These are phyloP conservation scores for Dolichoris vasculosae DNA, from an alignment of 1,140 invertebrate species.

Conservation along the genomic window DNA sequence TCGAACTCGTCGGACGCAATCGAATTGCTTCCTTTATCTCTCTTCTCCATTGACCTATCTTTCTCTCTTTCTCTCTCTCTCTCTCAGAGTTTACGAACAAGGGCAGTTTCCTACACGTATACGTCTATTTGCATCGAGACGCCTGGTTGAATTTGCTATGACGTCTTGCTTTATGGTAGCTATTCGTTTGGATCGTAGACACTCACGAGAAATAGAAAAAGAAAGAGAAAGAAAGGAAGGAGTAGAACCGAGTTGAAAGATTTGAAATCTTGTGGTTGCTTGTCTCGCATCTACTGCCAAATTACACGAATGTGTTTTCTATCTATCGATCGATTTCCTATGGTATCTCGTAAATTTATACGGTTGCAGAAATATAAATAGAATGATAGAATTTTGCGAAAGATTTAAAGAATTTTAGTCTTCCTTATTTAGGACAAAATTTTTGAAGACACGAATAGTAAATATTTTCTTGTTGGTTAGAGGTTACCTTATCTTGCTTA, in stretches of 20 bases:
- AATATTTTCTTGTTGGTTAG: too few relatives aligned
- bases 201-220: background rate
- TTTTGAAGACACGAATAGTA: too few relatives aligned
- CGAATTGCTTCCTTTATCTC: slow-evolving; percentile 40
- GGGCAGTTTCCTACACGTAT: slow-evolving; percentile 23
- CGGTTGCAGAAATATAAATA: too few relatives aligned
- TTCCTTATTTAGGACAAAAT: too few relatives aligned
- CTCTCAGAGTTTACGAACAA: slow-evolving; percentile 25
- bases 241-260: background rate
- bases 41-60: background rate
- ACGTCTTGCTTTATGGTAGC: slow-evolving; percentile 56
- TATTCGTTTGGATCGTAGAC: slow-evolving; percentile 50
- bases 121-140: slow-evolving; percentile 18
- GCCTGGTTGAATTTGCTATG: slow-evolving; percentile 45
- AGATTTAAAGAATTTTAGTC: too few relatives aligned
- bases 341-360: background rate
- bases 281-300: background rate
- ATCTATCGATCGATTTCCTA: background rate
- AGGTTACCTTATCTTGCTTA: too few relatives aligned
- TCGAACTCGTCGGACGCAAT: slow-evolving; percentile 10
- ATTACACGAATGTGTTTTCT: background rate
- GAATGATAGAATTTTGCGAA: too few relatives aligned
- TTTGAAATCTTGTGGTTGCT: background rate
- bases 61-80: background rate
- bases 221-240: background rate